Base-by-base conservation (phyloP, 2,113 vertebrate species). In the Chaetops frenatus region DNA sequence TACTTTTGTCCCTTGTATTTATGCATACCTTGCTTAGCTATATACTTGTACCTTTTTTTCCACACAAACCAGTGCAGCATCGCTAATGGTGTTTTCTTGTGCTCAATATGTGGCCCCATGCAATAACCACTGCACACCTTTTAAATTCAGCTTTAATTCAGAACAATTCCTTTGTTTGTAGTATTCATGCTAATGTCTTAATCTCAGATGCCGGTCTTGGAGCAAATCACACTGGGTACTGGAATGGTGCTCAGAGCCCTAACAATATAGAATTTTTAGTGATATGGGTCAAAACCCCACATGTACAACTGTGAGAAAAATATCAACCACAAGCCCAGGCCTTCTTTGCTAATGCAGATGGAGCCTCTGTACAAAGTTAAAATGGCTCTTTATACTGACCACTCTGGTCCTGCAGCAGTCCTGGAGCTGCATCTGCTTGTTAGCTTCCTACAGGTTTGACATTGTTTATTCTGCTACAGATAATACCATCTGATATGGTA, bases 281-380 rank as follows among this genome's bases (percentile, higher is more conserved):
- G 29, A 11, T 40, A 56, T 1, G 3, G 29, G 5, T 83, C 12
- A 90, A 79, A 94, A 40, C 4, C 2, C 0, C 18, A 42, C 11
- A 48, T 18, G 15, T 16, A 40, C 56, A n/a, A 69, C 14, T 80
- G 22, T 70, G 24, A 73, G 31, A 44, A 28, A 87, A 94, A 13
- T 12, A 29, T 33, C 27, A 73, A 10, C 8, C 21, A 7, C 15
- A 50, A 51, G 15, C 6, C 24, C 0, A 0, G 14, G 24, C 18
- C 11, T 84, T 64, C 42, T 81, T 66, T 78, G 14, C 12, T 72
- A 51, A 21, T 78, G 61, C 16, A 78, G n/a, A 64, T 8, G 21
- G 9, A 71, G 7, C 17, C 8, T 51, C 29, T 47, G 29, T 33
- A 33, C 29, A 64, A 64, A 94, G 48, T 28, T 51, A 42, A 92